Conservation (phyloP, 2,113 vertebrate genomes). For the Galemys pyrenaicus region DNA sequence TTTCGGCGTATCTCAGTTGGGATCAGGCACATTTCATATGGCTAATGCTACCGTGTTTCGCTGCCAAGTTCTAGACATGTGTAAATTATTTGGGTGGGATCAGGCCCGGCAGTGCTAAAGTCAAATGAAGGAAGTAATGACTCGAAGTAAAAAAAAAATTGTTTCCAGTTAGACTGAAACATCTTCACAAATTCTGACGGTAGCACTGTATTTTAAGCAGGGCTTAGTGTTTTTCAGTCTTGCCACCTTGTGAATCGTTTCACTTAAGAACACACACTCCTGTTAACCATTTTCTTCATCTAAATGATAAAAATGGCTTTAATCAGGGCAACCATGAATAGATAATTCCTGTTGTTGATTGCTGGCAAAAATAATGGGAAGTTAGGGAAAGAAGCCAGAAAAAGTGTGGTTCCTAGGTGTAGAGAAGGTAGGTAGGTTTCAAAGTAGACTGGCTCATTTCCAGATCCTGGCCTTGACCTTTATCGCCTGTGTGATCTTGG, state of each 20-base stretch:
- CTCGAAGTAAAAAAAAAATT: neutral
- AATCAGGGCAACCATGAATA: slow-evolving; percentile 2
- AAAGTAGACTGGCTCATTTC: neutral
- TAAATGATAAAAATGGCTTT: slow-evolving; percentile 15
- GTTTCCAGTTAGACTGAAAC: neutral
- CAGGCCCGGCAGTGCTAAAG: neutral
- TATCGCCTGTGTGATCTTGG: neutral
- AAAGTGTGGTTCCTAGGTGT: neutral
- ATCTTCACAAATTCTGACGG: neutral
- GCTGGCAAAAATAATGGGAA: neutral
- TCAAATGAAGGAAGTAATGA: slow-evolving; percentile 2
- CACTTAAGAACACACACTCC: neutral
- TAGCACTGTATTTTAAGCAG: slow-evolving; percentile 1
- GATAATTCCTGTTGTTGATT: neutral
- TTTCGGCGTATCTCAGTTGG: neutral
- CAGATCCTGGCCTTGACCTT: neutral
- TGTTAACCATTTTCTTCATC: neutral
- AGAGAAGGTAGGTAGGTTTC: neutral
- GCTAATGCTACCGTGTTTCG: neutral
- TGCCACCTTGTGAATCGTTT: slow-evolving; percentile 42
- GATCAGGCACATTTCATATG: neutral
- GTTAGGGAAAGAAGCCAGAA: neutral
- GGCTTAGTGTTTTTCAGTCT: neutral
- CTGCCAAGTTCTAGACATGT: neutral
- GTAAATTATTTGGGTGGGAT: neutral